Evolutionary conservation across 2,797 vertebrate genomes (phyloP).

Genomic region (Gallinago stenura): DNA sequence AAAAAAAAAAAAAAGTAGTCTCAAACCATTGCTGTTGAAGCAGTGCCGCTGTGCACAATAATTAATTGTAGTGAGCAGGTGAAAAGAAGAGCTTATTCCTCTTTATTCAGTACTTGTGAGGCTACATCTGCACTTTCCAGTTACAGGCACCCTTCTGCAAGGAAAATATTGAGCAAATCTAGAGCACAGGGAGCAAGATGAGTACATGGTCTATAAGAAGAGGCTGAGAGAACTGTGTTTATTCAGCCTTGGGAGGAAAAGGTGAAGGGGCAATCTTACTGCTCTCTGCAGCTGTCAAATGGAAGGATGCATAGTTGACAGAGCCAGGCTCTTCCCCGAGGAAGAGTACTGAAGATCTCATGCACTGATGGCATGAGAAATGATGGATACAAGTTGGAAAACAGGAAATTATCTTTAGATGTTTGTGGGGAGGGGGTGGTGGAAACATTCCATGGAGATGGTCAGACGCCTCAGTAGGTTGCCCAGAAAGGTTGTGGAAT

Average conservation of each 20-base stretch:
- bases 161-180: neutral
- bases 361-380: neutral
- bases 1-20: neutral
- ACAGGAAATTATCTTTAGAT: neutral
- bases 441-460: neutral
- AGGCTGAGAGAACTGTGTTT: neutral
- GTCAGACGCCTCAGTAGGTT: accelerated
- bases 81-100: neutral
- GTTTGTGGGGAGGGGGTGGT: accelerated
- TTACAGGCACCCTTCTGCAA: neutral
- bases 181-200: neutral
- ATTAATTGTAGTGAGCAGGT: neutral
- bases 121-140: neutral
- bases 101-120: neutral
- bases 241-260: neutral
- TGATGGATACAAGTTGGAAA: neutral
- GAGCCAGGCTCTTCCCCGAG: neutral
- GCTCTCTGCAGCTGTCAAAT: neutral
- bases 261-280: neutral
- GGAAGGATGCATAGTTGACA: neutral
- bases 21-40: neutral
- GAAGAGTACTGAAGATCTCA: neutral
- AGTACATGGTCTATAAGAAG: neutral
- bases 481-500: neutral
- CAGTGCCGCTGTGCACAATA: neutral